Evolutionary conservation across 2,113 vertebrate genomes (phyloP).

Genomic region (Aspidoscelis tigris): DNA sequence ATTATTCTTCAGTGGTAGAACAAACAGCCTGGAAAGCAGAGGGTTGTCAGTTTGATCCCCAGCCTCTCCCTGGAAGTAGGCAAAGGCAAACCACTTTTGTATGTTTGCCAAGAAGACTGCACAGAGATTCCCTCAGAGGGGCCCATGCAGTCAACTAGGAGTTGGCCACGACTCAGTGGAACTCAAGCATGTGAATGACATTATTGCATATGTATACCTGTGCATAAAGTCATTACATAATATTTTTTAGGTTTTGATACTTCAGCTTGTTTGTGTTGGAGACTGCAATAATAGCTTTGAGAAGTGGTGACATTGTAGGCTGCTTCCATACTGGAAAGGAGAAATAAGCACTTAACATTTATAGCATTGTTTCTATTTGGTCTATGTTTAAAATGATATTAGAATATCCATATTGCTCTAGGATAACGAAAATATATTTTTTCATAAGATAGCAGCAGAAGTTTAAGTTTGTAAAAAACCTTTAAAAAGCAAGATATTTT

Average conservation of each 20-base stretch:
- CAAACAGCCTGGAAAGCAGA: too few relatives aligned
- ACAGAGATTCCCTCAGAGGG: too few relatives aligned
- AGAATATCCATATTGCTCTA: slow-evolving; percentile 21
- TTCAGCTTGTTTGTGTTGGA: background rate
- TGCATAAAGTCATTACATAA: background rate
- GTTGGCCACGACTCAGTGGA: too few relatives aligned
- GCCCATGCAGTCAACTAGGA: too few relatives aligned
- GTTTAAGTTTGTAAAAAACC: slow-evolving; percentile 44
- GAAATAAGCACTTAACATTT: slow-evolving; percentile 54
- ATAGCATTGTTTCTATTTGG: slow-evolving; percentile 47
- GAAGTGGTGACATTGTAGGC: slow-evolving; percentile 43
- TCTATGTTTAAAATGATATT: slow-evolving; percentile 32
- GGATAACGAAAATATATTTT: slow-evolving; percentile 43
- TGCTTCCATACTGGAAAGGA: slow-evolving; percentile 25
- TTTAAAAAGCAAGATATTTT: slow-evolving; percentile 24
- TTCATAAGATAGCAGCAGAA: slow-evolving; percentile 49
- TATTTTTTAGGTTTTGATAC: background rate
- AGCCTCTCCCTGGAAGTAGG: too few relatives aligned
- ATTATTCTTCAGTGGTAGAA: too few relatives aligned
- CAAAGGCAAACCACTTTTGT: too few relatives aligned
- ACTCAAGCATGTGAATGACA: background rate
- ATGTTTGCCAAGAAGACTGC: too few relatives aligned
- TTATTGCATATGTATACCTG: too few relatives aligned
- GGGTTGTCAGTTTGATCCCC: too few relatives aligned
- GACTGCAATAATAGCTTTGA: slow-evolving; percentile 34